Base-by-base conservation (phyloP, 1,140 invertebrate genomes). In the Drosophila serrata region DNA sequence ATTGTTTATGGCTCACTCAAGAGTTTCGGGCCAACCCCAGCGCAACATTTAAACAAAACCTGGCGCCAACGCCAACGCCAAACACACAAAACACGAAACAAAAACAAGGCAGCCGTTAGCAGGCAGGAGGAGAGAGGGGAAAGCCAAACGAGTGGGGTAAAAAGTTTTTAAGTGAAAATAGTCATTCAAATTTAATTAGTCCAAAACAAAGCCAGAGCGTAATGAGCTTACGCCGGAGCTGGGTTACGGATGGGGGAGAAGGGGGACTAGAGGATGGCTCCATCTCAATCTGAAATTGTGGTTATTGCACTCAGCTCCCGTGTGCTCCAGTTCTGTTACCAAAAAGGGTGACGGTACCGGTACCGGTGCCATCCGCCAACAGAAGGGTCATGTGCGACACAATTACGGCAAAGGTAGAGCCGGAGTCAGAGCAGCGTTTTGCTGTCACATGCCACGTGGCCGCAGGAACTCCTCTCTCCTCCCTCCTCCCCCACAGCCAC, bases 151-250 rank as follows among this genome's bases (percentile, higher is more conserved):
- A 63, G 33, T 63, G 55, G 69, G 76, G 72, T 77, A 77, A 81
- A 87, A 90, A 90, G 69, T 90, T 90, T 90, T 90, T 90, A 90
- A 90, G 85, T 90, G 85, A 90, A 90, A 90, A 90, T 90, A 90
- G 85, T 90, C 85, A 90, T 90, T 90, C 85, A 90, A 90, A 90
- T 90, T 90, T 90, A 90, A 90, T 90, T 90, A 90, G 85, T 90
- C 75, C 85, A 90, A 90, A 90, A 90, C 85, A 90, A 90, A 90
- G 85, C 85, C 85, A 90, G 62, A 90, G 90, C 81, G 85, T 90
- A 90, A 90, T 90, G 81, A 90, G 86, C 85, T 90, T 90, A 90
- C 86, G 85, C 74, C 88, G 76, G 75, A 67, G 67, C 75, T 31
- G n/a, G 31, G 57, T 11, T 24, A n/a, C 35, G 33, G 45, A 15